These are phyloP conservation scores for Hypsibius dujardini DNA, from an alignment of 1,140 invertebrate species.

Conservation along the genomic window DNA sequence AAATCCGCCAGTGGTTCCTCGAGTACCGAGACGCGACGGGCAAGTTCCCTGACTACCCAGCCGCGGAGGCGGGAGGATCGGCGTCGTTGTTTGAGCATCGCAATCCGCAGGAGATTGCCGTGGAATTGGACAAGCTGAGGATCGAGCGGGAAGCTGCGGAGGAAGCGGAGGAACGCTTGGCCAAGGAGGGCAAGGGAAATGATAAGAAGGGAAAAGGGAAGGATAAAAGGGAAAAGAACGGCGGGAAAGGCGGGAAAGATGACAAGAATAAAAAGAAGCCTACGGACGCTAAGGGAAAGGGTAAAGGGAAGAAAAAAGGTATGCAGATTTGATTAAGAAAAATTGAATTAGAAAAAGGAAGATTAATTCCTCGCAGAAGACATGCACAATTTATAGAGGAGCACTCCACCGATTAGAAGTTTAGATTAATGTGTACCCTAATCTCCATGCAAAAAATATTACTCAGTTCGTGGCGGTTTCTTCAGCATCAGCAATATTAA, in stretches of 20 bases:
- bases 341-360: no score
- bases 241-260: constrained; percentile 31
- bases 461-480: no score
- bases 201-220: constrained; percentile 28
- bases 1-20: constrained; percentile 37
- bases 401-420: no score
- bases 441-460: no score
- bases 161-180: not conserved
- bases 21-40: constrained; percentile 47
- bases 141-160: constrained; percentile 21
- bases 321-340: no score
- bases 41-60: constrained; percentile 72
- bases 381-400: no score
- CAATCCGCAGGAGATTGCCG: constrained; percentile 33
- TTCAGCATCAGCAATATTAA: no score
- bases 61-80: constrained; percentile 71
- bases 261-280: constrained; percentile 28
- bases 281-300: constrained; percentile 26
- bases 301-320: constrained; percentile 30
- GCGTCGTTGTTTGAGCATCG: constrained; percentile 50
- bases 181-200: constrained; percentile 17
- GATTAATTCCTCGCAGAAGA: no score
- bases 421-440: no score
- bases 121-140: constrained; percentile 28
- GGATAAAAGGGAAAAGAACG: constrained; percentile 28